Base-by-base conservation (phyloP, 2,113 vertebrate species). In the Dasypus novemcinctus region DNA sequence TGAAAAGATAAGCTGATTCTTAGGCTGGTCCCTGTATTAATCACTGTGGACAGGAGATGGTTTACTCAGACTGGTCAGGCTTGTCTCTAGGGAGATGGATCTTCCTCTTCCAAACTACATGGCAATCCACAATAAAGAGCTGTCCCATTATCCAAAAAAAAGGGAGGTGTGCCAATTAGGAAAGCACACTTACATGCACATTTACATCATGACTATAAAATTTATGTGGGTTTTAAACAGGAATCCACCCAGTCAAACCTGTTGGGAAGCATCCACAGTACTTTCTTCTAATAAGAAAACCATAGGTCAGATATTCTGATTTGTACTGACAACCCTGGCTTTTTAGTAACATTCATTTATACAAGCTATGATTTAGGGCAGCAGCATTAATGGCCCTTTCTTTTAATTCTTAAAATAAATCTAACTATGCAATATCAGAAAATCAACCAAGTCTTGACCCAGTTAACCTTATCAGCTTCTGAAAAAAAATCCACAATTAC, bases 381-480 rank as follows among this genome's bases (percentile, higher is more conserved):
- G 21, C 64, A 89, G 57, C 21, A 64, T 12, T 52, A 49, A 79
- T 18, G 33, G 66, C 9, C 38, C 0, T 7, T 23, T 72, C 27
- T 80, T 43, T 84, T 78, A 43, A 81, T 64, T 93, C 52, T 36
- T 94, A 94, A 95, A 93, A 59, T 8, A 79, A 17, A 90, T 41
- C 38, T 76, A 74, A 66, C 79, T 66, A 59, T 20, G 20, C 15
- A 85, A 8, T 69, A 84, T 41, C 57, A 75, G 69, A 78, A 95
- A 85, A 57, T 83, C 33, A 90, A 52, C 43, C 14, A 31, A 89
- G 82, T 41, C 38, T 4, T 69, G n/a, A 86, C 38, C 80, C 61
- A 91, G 14, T 12, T 83, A 57, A 33, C 21, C 1, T 2, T 43
- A 31, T 23, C 36, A 82, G 83, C 79, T 89, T 79, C n/a, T 2